Percentiles rank a stretch among this genome's conserved stretches.
Conservation (phyloP, 2,113 vertebrate genomes). For the Poeciliopsis prolifica region DNA sequence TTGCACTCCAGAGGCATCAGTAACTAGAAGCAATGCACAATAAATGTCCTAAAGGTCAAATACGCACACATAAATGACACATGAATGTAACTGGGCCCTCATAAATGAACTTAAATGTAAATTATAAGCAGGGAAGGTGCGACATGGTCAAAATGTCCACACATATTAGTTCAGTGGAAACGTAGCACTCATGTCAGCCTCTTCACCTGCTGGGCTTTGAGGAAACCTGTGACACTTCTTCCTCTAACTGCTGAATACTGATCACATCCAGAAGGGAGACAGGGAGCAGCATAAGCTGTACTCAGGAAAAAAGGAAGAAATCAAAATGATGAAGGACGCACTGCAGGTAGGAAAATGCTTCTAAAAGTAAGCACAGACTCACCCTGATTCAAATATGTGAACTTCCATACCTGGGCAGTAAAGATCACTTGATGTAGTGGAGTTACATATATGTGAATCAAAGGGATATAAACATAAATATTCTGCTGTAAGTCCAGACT, state of each 20-base stretch:
- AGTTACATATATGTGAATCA: conserved; percentile 7
- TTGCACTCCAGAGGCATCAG: neutral
- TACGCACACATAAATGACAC: neutral
- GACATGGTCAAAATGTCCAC: conserved; percentile 31
- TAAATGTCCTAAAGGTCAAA: neutral
- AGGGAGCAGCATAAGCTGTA: neutral
- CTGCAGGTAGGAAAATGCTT: conserved; percentile 14
- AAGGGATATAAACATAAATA: neutral
- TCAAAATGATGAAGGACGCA: neutral
- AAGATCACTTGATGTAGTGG: conserved; percentile 1
- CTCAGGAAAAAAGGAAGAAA: neutral
- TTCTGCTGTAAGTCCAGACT: conserved; percentile 21
- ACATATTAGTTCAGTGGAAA: conserved; percentile 27
- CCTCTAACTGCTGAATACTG: conserved; percentile 42
- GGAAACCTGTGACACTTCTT: conserved; percentile 39
- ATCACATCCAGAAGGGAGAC: conserved; percentile 23
- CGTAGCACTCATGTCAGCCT: conserved; percentile 26
- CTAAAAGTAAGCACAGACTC: conserved; percentile 20
- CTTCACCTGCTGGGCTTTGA: conserved; percentile 32
- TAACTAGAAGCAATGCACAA: neutral
- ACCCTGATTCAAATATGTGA: conserved; percentile 17
- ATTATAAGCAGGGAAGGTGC: conserved; percentile 1
- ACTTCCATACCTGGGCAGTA: neutral
- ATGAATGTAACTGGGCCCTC: neutral
- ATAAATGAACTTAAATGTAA: conserved; percentile 8